Evolutionary conservation across 2,888 invertebrate species (phyloP).

Genomic region (Magallana nippona): DNA sequence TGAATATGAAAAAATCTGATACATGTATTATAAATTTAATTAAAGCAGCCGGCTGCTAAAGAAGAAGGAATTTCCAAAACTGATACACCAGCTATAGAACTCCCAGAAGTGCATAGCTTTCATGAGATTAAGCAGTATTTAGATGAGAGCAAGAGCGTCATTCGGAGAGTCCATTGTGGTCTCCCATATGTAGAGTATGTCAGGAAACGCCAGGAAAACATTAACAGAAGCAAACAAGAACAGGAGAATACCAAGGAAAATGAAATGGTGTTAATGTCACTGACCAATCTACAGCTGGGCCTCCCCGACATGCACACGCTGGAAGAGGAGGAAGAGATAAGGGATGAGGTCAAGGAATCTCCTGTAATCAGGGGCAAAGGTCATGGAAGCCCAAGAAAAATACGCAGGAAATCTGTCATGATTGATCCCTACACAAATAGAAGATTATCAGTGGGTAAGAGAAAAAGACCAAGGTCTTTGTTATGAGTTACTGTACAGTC

Average conservation of each 20-base stretch:
- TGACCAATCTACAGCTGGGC: constrained; percentile 44
- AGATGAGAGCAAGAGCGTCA: constrained; percentile 52
- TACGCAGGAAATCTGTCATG: background rate
- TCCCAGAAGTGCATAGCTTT: background rate
- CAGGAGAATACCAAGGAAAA: constrained; percentile 31
- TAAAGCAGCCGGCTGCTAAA: background rate
- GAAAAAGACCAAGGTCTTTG: too few relatives aligned
- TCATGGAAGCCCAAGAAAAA: background rate
- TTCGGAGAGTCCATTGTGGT: constrained; percentile 54
- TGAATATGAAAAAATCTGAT: background rate
- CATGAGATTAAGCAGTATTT: constrained; percentile 42
- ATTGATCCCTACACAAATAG: background rate
- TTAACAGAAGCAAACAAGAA: background rate
- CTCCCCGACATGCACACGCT: constrained; percentile 23
- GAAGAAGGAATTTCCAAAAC: background rate
- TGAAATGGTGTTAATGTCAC: constrained; percentile 49
- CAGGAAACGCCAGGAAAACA: constrained; percentile 52
- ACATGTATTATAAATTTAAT: background rate
- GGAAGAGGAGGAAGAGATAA: constrained; percentile 3
- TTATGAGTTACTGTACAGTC: too few relatives aligned
- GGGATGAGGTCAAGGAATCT: background rate
- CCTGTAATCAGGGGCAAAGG: background rate
- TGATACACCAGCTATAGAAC: background rate
- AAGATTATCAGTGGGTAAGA: background rate
- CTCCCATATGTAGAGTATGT: constrained; percentile 61